Conservation (phyloP, 2,888 invertebrate genomes). For the Nomada lathburiana region DNA sequence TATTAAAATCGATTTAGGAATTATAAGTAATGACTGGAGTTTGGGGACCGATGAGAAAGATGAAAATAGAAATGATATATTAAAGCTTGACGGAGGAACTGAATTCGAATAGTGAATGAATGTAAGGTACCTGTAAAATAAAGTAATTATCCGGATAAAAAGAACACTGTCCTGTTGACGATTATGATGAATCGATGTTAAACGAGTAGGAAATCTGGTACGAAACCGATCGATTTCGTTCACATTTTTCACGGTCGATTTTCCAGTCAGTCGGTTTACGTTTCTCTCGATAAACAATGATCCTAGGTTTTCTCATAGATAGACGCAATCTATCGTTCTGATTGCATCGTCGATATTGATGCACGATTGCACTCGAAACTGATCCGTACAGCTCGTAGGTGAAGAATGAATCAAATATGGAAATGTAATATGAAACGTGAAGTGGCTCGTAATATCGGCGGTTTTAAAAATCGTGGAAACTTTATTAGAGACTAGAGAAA, state of each 20-base stretch:
- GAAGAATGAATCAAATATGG: neutral
- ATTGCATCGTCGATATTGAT: constrained; percentile 22
- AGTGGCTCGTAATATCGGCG: neutral
- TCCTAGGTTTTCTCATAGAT: constrained; percentile 10
- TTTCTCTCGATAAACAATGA: neutral
- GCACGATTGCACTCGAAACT: neutral
- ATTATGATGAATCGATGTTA: neutral
- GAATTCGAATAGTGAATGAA: too few species aligned
- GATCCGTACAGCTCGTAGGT: neutral
- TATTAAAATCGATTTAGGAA: too few species aligned
- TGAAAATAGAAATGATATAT: too few species aligned
- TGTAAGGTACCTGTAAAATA: too few species aligned
- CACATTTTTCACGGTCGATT: neutral
- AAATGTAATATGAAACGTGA: neutral
- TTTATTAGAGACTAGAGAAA: neutral
- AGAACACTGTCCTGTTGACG: too few species aligned
- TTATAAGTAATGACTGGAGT: too few species aligned
- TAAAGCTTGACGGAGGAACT: too few species aligned
- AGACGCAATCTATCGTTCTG: constrained; percentile 11
- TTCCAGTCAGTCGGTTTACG: neutral
- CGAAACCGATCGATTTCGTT: too few species aligned
- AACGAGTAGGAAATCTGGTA: neutral
- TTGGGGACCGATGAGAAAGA: too few species aligned
- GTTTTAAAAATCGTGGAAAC: neutral
- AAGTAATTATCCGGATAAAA: neutral